phyloP scores from a whole-genome alignment of 2,113 vertebrate species.

The Thryonomys swinderianus region DNA sequence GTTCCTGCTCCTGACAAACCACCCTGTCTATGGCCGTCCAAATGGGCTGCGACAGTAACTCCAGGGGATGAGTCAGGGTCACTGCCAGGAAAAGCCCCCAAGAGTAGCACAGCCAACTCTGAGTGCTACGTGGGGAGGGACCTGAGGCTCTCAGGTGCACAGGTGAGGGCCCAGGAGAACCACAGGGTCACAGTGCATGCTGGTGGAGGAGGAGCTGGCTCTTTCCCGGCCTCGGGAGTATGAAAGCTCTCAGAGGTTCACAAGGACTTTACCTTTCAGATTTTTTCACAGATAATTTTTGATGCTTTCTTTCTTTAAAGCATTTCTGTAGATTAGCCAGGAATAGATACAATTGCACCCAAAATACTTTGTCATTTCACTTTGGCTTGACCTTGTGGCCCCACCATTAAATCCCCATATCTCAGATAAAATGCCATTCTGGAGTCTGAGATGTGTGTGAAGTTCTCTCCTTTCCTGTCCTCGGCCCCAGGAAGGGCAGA shows the following conservation, averaged over 20 bases:
- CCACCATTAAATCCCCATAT: background rate
- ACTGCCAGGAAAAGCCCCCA: rapidly evolving
- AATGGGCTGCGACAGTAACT: background rate
- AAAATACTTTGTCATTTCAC: background rate
- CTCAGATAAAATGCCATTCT: background rate
- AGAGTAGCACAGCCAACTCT: background rate
- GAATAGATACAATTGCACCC: conserved; percentile 26
- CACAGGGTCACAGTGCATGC: rapidly evolving
- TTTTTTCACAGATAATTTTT: background rate
- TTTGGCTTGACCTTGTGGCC: background rate
- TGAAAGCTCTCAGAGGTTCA: background rate
- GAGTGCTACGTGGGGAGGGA: rapidly evolving
- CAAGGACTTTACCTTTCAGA: background rate
- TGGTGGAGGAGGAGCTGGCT: rapidly evolving
- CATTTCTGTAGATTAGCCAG: conserved; percentile 27
- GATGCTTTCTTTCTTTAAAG: conserved; percentile 30
- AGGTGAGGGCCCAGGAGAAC: background rate
- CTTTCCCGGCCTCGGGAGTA: rapidly evolving
- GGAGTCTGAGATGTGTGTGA: background rate
- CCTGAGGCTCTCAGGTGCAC: background rate
- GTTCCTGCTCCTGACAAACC: background rate
- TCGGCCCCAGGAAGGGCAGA: background rate
- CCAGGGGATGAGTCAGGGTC: background rate
- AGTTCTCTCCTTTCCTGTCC: background rate
- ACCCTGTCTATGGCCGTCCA: background rate